These are phyloP conservation scores for Glareola pratincola DNA, from an alignment of 2,113 vertebrate species.

Conservation along the genomic window DNA sequence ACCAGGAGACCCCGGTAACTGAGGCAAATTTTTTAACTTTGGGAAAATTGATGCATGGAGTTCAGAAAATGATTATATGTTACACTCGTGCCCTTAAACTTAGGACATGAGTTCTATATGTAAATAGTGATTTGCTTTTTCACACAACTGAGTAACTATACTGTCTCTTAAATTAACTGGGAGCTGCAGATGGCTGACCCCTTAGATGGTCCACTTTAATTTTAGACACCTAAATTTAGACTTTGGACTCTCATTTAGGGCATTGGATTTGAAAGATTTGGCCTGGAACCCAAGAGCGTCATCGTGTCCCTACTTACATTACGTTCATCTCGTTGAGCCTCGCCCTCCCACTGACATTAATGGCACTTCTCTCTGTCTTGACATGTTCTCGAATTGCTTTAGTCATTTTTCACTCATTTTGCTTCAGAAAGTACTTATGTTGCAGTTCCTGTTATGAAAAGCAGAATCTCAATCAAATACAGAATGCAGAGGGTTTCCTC, in stretches of 20 bases:
- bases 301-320: neutral
- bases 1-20: neutral
- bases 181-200: neutral
- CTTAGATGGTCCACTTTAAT: constrained; percentile 2
- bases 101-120: neutral
- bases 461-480: neutral
- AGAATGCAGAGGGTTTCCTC: neutral
- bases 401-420: neutral
- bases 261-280: neutral
- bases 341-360: neutral
- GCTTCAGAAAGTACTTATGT: neutral
- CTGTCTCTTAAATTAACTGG: neutral
- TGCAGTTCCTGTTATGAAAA: neutral
- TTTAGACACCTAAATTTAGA: constrained; percentile 48
- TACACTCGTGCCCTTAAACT: neutral
- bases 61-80: neutral
- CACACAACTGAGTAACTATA: neutral
- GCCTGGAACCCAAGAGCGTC: neutral
- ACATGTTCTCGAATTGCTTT: neutral
- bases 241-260: neutral
- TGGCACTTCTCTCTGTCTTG: neutral
- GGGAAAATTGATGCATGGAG: neutral
- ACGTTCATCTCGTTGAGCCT: neutral
- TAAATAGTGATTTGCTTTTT: neutral
- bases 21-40: neutral